Conservation (phyloP, 2,888 invertebrate genomes). For the Xestia sexstrigata region DNA sequence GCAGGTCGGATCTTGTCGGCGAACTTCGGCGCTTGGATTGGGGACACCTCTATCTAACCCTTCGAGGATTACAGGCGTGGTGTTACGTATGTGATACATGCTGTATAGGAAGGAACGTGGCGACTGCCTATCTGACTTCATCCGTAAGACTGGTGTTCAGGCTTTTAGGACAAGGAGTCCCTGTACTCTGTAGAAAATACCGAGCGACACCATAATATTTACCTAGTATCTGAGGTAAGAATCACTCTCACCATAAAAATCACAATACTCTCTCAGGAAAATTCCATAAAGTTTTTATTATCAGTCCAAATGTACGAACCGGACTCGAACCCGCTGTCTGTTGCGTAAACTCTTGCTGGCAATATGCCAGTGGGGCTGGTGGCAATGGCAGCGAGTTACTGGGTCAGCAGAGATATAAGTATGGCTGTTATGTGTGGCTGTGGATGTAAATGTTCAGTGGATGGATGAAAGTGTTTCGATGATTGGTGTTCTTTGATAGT, state of each 20-base stretch:
- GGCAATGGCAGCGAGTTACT: slow-evolving; percentile 36
- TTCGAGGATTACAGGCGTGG: no score
- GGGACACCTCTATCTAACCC: no score
- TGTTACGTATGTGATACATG: background rate
- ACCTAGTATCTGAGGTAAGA: background rate
- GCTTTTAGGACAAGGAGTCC: background rate
- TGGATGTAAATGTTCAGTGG: background rate
- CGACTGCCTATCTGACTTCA: no score
- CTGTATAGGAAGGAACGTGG: background rate
- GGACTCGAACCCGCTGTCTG: slow-evolving; percentile 51
- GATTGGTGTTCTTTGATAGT: background rate
- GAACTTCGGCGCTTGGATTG: no score
- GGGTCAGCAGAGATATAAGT: slow-evolving; percentile 25
- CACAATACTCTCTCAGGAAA: slow-evolving; percentile 40
- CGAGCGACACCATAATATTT: background rate
- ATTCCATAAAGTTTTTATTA: slow-evolving; percentile 50
- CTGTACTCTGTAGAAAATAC: background rate
- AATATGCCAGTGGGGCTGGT: slow-evolving; percentile 46
- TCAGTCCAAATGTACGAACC: slow-evolving; percentile 45
- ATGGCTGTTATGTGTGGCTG: background rate
- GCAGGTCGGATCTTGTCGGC: no score
- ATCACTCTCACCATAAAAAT: slow-evolving; percentile 34
- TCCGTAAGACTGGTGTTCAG: no score
- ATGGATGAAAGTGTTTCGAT: background rate
- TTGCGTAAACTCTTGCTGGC: slow-evolving; percentile 65